Evolutionary conservation across 2,888 invertebrate genomes (phyloP), one percentile per base, ranked within the genome.

Genomic region (Himalopsyche anomala): DNA sequence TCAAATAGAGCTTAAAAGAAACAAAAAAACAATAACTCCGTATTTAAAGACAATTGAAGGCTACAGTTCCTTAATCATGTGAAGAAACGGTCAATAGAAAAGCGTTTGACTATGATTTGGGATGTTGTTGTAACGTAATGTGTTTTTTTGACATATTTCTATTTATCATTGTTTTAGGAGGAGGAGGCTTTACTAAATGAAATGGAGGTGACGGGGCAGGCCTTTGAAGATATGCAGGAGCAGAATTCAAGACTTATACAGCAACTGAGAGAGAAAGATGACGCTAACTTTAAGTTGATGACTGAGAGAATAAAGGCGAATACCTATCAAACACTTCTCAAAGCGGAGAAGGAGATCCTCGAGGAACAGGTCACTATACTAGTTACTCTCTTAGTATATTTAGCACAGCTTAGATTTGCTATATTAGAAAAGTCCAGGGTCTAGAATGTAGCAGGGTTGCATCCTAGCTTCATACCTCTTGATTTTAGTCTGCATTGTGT

Each of bases 191-290:
- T 99, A 83, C 93, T 99, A 19, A 99, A 98, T 91, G 99, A 99
- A 92, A 99, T 99, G 98, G 99, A 99, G 91, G 98, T 99, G 4
- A 99, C 99, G 0, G 99, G 99, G 0, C 99, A 99, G 91, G 99
- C 99, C 0, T 99, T 99, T 91, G 99, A 99, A 91, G 99, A 99
- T 90, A 99, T 99, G 98, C 99, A 99, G 92, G 99, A 99, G 90
- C 99, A 99, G 92, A 99, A 99, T 92, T 98, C 98, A 0, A 94
- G 99, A 56, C 94, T 99, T 36, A 96, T 99, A 83, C 98, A 99
- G 90, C 99, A 99, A 91, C 92, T 99, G 86, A 93, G 98, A 4
- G 99, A 99, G 91, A 99, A 99, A 90, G 98, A 99, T 90, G 99
- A 99, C 91, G 99, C 99, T 5, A 99, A 99, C 92, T 99, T 99